Evolutionary conservation across 1,140 invertebrate genomes (phyloP).

Genomic region (Papilio machaon): DNA sequence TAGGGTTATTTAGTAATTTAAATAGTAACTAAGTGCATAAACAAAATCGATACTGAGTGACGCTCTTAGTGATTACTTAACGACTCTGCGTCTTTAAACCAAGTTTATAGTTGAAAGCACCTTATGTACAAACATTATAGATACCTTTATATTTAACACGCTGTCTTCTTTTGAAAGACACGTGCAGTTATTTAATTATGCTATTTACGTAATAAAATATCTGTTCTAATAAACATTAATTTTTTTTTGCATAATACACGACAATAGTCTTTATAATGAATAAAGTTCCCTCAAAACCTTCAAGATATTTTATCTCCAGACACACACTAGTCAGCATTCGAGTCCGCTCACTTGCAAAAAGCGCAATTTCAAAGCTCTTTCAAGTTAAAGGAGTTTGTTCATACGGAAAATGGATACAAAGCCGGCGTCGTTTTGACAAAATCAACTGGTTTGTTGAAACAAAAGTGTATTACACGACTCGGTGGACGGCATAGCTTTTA

Average conservation of each 20-base stretch:
- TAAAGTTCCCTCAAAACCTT: not conserved
- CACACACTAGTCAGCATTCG: conserved; percentile 9
- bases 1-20: not conserved
- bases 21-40: not conserved
- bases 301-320: conserved; percentile 1
- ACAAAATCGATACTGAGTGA: not conserved
- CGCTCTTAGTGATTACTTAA: not conserved
- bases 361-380: conserved; percentile 46
- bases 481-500: conserved; percentile 17
- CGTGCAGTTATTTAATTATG: too few species aligned
- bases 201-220: too few species aligned
- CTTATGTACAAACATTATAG: too few species aligned
- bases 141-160: too few species aligned
- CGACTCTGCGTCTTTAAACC: too few species aligned
- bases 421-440: conserved; percentile 47
- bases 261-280: not conserved
- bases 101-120: too few species aligned
- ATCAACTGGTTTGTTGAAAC: conserved; percentile 41
- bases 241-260: not conserved
- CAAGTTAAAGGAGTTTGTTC: conserved; percentile 47
- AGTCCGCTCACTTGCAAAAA: conserved; percentile 43
- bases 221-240: too few species aligned
- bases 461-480: conserved; percentile 41
- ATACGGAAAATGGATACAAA: conserved; percentile 51
- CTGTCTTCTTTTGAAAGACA: too few species aligned